These are phyloP conservation scores for Priocnemis perturbator DNA, from an alignment of 2,888 invertebrate species.

Conservation along the genomic window DNA sequence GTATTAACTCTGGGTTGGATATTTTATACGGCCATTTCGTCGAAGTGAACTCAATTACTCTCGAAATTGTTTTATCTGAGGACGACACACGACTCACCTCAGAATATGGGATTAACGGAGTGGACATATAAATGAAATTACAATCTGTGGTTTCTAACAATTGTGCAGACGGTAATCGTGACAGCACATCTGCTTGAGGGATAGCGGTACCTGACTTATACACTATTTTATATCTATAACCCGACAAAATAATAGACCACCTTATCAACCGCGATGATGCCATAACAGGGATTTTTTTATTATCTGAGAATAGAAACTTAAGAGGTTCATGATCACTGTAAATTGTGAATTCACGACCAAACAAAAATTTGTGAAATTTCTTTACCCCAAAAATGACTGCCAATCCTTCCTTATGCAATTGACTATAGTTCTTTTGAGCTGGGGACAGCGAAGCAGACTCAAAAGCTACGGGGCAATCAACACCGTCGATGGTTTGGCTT, in stretches of 20 bases:
- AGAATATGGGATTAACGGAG: background rate
- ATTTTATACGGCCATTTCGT: slow-evolving; percentile 15
- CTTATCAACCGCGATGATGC: slow-evolving; percentile 46
- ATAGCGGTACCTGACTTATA: slow-evolving; percentile 23
- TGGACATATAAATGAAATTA: background rate
- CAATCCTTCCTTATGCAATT: too few species aligned
- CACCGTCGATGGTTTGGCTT: too few species aligned
- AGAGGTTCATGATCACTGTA: too few species aligned
- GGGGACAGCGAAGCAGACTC: slow-evolving; percentile 27
- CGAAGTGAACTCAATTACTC: background rate
- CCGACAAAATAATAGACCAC: slow-evolving; percentile 51
- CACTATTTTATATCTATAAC: slow-evolving; percentile 24
- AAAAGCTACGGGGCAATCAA: slow-evolving; percentile 28
- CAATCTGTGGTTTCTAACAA: slow-evolving; percentile 13
- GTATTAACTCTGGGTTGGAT: slow-evolving; percentile 21
- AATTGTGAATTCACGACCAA: too few species aligned
- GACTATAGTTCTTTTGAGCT: too few species aligned
- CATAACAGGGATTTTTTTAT: slow-evolving; percentile 47
- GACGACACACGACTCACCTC: background rate
- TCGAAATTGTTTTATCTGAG: background rate
- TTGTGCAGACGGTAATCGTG: slow-evolving; percentile 16
- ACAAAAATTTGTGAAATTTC: too few species aligned
- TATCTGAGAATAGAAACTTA: too few species aligned
- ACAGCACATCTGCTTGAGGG: slow-evolving; percentile 36
- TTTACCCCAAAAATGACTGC: too few species aligned